Evolutionary conservation across 2,888 invertebrate species (phyloP).

Genomic region (Ornithoptera priamus): DNA sequence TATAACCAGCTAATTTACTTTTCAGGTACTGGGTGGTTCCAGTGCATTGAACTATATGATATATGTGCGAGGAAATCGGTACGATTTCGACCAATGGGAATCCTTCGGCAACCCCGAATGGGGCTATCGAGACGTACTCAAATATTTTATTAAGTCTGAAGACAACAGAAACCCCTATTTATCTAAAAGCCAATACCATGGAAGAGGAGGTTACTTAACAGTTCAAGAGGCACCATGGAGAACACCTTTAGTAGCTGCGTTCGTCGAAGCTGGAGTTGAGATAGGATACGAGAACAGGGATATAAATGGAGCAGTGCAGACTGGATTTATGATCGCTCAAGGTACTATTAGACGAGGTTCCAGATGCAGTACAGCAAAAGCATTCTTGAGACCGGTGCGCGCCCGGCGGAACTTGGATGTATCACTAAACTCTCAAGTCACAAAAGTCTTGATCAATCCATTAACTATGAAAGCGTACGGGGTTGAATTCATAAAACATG

Average conservation of each 20-base stretch:
- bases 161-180: constrained; percentile 93
- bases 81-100: constrained; percentile 95
- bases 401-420: constrained; percentile 89
- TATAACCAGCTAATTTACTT: constrained; percentile 31
- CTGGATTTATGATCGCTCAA: constrained; percentile 90
- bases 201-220: constrained; percentile 86
- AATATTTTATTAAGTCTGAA: constrained; percentile 94
- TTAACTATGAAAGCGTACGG: constrained; percentile 87
- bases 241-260: constrained; percentile 89
- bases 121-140: constrained; percentile 90
- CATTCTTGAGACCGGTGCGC: constrained; percentile 89
- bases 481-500: constrained; percentile 89
- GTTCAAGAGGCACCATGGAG: constrained; percentile 92
- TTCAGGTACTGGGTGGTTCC: constrained; percentile 90
- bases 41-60: constrained; percentile 94
- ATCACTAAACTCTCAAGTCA: constrained; percentile 89
- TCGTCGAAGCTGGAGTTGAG: constrained; percentile 90
- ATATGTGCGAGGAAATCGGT: constrained; percentile 90
- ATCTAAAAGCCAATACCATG: constrained; percentile 84
- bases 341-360: constrained; percentile 89
- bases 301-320: constrained; percentile 89
- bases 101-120: constrained; percentile 92
- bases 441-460: constrained; percentile 87
- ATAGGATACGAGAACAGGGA: constrained; percentile 91
- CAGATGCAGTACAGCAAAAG: constrained; percentile 93